Evolutionary conservation across 1,140 invertebrate species (phyloP).

Genomic region (Cotesia typhae): DNA sequence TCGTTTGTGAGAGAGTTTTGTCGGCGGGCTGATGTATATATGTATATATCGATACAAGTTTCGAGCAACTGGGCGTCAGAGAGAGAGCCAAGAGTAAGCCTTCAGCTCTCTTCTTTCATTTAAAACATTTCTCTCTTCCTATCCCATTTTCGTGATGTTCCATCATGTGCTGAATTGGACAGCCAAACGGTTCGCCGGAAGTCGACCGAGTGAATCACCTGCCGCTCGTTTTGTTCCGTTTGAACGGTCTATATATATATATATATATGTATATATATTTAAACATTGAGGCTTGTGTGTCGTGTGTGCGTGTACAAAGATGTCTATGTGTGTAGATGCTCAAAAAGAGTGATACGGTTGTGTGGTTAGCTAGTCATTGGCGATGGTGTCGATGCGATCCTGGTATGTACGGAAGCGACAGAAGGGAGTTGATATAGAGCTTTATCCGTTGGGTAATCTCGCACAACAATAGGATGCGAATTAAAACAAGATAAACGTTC

Average conservation of each 20-base stretch:
- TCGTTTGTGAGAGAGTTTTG: constrained; percentile 5
- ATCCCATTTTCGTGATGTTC: background rate
- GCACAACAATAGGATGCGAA: constrained; percentile 17
- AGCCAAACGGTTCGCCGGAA: constrained; percentile 42
- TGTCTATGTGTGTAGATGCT: background rate
- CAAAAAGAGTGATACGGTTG: constrained; percentile 3
- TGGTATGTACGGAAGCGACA: constrained; percentile 4
- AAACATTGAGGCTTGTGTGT: no score
- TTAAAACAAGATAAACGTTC: constrained; percentile 6
- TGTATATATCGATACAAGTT: no score
- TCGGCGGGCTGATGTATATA: background rate
- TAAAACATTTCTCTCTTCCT: constrained; percentile 4
- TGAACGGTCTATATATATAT: background rate
- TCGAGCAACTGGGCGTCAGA: no score
- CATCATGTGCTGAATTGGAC: constrained; percentile 37
- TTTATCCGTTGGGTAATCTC: constrained; percentile 2
- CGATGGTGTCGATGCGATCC: no score
- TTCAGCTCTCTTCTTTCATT: no score
- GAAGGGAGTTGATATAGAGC: constrained; percentile 8
- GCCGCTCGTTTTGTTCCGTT: constrained; percentile 32
- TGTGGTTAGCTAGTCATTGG: background rate
- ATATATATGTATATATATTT: no score
- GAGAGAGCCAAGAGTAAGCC: no score
- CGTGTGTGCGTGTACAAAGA: no score
- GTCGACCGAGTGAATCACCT: constrained; percentile 37